A percentile compares a stretch with the other conserved stretches of the same genome.
These are phyloP conservation scores for Anhinga rufa DNA, from an alignment of 2,113 vertebrate genomes.

Conservation along the genomic window DNA sequence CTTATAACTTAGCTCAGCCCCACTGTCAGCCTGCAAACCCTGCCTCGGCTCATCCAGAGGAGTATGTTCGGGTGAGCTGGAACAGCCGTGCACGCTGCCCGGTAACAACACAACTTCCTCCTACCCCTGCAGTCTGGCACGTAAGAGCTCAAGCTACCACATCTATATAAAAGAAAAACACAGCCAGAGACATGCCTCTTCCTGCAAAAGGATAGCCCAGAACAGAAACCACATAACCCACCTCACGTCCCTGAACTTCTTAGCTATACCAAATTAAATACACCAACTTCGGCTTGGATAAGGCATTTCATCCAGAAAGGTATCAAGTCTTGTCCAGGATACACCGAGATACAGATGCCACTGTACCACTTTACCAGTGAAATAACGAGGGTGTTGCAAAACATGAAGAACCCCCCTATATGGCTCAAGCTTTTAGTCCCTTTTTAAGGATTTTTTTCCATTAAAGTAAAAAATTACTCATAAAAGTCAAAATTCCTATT, in stretches of 20 bases:
- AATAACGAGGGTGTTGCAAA: background rate
- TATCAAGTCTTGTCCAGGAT: background rate
- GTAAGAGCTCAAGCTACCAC: background rate
- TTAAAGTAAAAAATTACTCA: background rate
- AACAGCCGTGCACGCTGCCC: fast-evolving
- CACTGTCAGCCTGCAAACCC: background rate
- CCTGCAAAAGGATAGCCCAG: background rate
- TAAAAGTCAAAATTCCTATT: background rate
- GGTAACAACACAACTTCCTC: background rate
- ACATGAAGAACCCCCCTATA: background rate
- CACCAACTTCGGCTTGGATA: background rate
- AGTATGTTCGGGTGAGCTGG: background rate
- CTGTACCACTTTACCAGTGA: background rate
- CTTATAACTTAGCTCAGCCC: background rate
- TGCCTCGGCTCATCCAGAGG: background rate
- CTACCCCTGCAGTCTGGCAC: background rate
- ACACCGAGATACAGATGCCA: background rate
- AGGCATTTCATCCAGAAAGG: background rate
- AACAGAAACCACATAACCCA: background rate
- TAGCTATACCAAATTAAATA: background rate
- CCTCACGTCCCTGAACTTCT: background rate
- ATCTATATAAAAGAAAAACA: background rate
- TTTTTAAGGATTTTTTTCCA: background rate
- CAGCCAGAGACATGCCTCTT: background rate
- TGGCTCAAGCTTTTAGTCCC: background rate